Conservation (phyloP, 2,797 vertebrate species). For the Acanthis flammea region DNA sequence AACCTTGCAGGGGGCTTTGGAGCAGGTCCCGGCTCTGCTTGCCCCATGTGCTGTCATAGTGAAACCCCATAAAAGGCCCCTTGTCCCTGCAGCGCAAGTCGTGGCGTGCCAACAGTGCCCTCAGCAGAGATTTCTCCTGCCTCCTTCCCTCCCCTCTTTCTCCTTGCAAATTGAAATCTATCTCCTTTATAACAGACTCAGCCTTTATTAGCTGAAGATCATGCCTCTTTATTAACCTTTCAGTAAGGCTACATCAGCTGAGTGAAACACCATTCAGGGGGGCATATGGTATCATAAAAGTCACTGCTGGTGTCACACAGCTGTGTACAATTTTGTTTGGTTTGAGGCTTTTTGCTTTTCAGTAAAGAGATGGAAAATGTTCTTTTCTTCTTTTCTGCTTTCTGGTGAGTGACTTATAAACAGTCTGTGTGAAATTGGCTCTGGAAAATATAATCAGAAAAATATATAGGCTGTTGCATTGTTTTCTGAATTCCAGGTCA, state of each 20-base stretch:
- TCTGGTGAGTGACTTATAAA: constrained; percentile 25
- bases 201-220: constrained; percentile 20
- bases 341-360: background rate
- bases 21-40: background rate
- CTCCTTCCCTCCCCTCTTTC: background rate
- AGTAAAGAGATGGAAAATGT: background rate
- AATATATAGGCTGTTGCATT: background rate
- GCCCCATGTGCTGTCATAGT: background rate
- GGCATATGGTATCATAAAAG: background rate
- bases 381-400: background rate
- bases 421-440: background rate
- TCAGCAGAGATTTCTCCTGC: background rate
- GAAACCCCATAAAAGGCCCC: background rate
- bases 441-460: constrained; percentile 26
- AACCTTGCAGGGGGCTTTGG: background rate
- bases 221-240: constrained; percentile 29
- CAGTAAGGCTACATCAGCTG: background rate
- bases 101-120: background rate
- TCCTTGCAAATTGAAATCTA: background rate
- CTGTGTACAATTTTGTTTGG: background rate
- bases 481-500: background rate
- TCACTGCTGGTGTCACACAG: background rate
- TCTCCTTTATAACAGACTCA: background rate
- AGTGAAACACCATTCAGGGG: background rate
- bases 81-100: background rate